Conservation (phyloP, 1,140 invertebrate genomes). For the Neotoxoptera formosana region DNA sequence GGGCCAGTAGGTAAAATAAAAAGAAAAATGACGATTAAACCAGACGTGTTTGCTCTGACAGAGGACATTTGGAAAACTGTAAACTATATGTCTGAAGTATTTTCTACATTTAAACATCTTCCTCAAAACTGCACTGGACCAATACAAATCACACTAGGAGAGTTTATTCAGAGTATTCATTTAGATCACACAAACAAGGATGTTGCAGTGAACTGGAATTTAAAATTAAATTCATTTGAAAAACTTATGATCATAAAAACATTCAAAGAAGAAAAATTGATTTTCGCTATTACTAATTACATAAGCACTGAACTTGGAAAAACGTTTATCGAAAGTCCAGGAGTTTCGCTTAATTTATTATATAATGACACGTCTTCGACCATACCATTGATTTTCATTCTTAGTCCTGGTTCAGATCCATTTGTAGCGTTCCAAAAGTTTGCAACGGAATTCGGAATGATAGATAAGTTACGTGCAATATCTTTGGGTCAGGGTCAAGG, state of each 20-base stretch:
- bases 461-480: conserved; percentile 79
- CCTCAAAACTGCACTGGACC: conserved; percentile 58
- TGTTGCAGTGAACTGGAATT: conserved; percentile 68
- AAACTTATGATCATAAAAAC: conserved; percentile 82
- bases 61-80: conserved; percentile 72
- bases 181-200: conserved; percentile 18
- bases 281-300: conserved; percentile 81
- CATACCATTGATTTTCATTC: conserved; percentile 85
- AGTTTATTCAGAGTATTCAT: conserved; percentile 25
- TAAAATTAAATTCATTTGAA: conserved; percentile 74
- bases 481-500: conserved; percentile 92
- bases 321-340: conserved; percentile 80
- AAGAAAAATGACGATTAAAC: conserved; percentile 66
- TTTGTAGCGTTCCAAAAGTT: conserved; percentile 81
- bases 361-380: conserved; percentile 76
- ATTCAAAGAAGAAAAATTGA: conserved; percentile 82
- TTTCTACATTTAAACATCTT: conserved; percentile 67
- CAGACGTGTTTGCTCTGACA: conserved; percentile 66
- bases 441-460: conserved; percentile 80
- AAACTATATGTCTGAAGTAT: conserved; percentile 69
- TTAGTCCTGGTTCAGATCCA: conserved; percentile 90
- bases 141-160: conserved; percentile 1
- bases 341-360: conserved; percentile 73
- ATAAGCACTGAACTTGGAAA: conserved; percentile 78
- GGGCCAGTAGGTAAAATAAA: conserved; percentile 66